Percentiles rank a stretch among this genome's conserved stretches.
These are phyloP conservation scores for Pristionchus fissidentatus DNA, from an alignment of 2,888 invertebrate species.

Conservation along the genomic window DNA sequence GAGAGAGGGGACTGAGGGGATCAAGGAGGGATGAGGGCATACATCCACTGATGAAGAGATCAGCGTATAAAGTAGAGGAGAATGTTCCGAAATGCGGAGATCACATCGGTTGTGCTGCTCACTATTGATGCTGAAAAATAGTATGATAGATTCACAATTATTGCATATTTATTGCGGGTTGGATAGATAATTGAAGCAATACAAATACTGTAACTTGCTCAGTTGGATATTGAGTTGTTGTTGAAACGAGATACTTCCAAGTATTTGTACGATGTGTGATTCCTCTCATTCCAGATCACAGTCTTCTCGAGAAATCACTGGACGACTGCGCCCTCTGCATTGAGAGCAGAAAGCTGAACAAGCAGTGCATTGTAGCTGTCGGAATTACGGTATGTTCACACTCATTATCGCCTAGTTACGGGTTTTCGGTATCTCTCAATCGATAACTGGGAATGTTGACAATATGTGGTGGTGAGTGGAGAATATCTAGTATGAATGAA, in stretches of 20 bases:
- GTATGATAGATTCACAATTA: too few relatives aligned
- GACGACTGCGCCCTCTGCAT: constrained; percentile 88
- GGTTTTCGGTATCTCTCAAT: neutral
- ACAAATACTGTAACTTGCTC: too few relatives aligned
- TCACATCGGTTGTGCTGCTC: too few relatives aligned
- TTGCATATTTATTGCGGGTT: too few relatives aligned
- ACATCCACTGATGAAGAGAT: too few relatives aligned
- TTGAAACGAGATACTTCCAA: too few relatives aligned
- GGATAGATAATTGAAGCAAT: too few relatives aligned
- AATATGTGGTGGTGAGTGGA: neutral
- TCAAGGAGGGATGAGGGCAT: neutral
- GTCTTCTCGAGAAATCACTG: constrained; percentile 82
- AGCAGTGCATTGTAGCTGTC: constrained; percentile 88
- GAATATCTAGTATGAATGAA: neutral
- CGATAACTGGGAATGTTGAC: neutral
- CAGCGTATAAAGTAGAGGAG: too few relatives aligned
- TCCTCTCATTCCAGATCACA: constrained; percentile 83
- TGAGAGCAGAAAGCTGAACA: constrained; percentile 85
- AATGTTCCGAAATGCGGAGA: too few relatives aligned
- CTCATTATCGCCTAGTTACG: neutral
- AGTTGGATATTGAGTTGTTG: too few relatives aligned
- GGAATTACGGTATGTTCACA: constrained; percentile 82
- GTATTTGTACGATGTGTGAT: too few relatives aligned
- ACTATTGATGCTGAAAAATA: too few relatives aligned
- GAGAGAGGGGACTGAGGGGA: constrained; percentile 40